Conservation (phyloP, 2,113 vertebrate species). For the Pseudorectes ferrugineus region DNA sequence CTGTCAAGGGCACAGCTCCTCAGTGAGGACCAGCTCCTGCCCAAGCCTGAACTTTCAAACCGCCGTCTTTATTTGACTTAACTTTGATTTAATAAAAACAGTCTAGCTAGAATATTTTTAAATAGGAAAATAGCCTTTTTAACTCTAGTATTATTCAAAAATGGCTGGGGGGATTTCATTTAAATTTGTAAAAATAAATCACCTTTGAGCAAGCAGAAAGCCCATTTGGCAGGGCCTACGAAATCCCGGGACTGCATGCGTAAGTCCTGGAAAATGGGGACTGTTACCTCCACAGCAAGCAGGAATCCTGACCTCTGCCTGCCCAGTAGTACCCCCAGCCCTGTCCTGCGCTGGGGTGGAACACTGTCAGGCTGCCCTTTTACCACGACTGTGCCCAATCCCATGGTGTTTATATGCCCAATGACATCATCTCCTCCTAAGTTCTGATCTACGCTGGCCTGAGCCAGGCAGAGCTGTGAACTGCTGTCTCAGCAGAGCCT, state of each 20-base stretch:
- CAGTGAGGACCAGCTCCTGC: neutral
- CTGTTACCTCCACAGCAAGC: neutral
- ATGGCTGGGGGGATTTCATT: slow-evolving; percentile 3
- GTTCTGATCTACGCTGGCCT: neutral
- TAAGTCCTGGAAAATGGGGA: neutral
- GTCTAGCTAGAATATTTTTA: slow-evolving; percentile 6
- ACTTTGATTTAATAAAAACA: slow-evolving; percentile 59
- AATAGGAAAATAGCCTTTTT: slow-evolving; percentile 26
- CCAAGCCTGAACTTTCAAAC: slow-evolving; percentile 29
- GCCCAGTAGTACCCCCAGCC: neutral
- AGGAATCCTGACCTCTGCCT: neutral
- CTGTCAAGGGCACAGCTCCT: neutral
- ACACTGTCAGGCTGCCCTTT: neutral
- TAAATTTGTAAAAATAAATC: slow-evolving; percentile 54
- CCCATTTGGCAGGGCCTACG: neutral
- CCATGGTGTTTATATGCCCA: neutral
- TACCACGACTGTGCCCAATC: too few relatives aligned
- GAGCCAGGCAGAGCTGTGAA: neutral
- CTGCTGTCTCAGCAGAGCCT: neutral
- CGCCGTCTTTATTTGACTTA: slow-evolving; percentile 33
- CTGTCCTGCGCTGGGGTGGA: neutral
- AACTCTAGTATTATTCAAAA: slow-evolving; percentile 30
- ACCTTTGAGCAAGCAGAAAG: slow-evolving; percentile 8
- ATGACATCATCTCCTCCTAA: neutral
- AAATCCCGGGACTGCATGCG: neutral